Base-by-base conservation (phyloP, 2,888 invertebrate genomes). In the Acleris emargana region DNA sequence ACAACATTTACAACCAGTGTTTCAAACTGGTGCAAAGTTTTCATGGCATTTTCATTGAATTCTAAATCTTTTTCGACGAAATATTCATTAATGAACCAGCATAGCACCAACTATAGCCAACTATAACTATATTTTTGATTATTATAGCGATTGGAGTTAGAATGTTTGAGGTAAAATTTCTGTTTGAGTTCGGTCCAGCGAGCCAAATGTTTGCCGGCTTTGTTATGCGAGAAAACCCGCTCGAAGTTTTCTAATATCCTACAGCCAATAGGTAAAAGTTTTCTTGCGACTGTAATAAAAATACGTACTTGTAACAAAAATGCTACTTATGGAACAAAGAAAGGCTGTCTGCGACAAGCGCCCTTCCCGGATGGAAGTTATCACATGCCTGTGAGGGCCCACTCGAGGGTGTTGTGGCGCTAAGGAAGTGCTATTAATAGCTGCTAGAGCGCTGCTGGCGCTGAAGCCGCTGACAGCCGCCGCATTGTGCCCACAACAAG, bases 111-210 rank as follows among this genome's bases (percentile, higher is more conserved):
- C n/a, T n/a, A n/a, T n/a, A n/a, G n/a, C n/a, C n/a, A n/a, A n/a
- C n/a, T n/a, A n/a, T n/a, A n/a, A n/a, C n/a, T n/a, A n/a, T n/a
- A 20, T 53, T 17, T 45, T 9, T 25, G 55, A 57, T 18, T 32
- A 5, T 47, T 49, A 18, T 54, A 42, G 9, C 18, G 20, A 32
- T 51, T 16, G 18, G 5, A n/a, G 16, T 38, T 17, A 49, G 47
- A 38, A 55, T 42, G 22, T 60, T 61, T 18, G 42, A 5, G 22
- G 5, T 17, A 55, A 49, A 62, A 42, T 50, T 43, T 62, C 25
- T 25, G 55, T 42, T 42, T 17, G 17, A 59, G 51, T 58, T 17
- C 17, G n/a, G n/a, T 25, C 16, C 52, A 22, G n/a, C 59, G 59
- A n/a, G 42, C n/a, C 42, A 9, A 58, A 45, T 22, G 25, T 57